A percentile compares a stretch with the other conserved stretches of the same genome.
Conservation (phyloP, 1,140 invertebrate genomes). For the Drosophila varians region DNA sequence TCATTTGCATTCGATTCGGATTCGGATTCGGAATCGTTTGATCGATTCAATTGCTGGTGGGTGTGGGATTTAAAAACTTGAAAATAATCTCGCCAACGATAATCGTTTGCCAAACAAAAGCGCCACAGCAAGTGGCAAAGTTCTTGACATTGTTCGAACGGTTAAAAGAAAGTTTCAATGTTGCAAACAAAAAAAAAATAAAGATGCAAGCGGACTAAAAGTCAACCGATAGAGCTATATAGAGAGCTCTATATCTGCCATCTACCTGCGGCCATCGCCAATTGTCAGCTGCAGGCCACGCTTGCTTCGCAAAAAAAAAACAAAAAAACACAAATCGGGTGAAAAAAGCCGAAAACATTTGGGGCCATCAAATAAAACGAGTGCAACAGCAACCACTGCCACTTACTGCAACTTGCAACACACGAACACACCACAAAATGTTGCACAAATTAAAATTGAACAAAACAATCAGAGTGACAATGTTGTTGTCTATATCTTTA, state of each 20-base stretch:
- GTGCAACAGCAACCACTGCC: slow-evolving; percentile 14
- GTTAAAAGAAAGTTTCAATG: slow-evolving; percentile 68
- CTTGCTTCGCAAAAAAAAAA: background rate
- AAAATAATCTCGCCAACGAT: slow-evolving; percentile 27
- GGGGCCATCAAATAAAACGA: slow-evolving; percentile 58
- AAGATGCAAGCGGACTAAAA: slow-evolving; percentile 4
- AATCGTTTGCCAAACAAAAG: slow-evolving; percentile 21
- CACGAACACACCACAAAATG: slow-evolving; percentile 68
- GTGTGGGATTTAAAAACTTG: slow-evolving; percentile 50
- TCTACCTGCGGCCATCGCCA: slow-evolving; percentile 52
- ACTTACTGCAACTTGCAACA: background rate
- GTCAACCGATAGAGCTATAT: slow-evolving; percentile 5
- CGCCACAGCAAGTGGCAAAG: slow-evolving; percentile 48
- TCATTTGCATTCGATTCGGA: slow-evolving; percentile 63
- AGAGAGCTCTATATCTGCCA: slow-evolving; percentile 14
- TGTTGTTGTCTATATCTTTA: slow-evolving; percentile 36
- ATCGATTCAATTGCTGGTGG: slow-evolving; percentile 31
- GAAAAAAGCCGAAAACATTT: slow-evolving; percentile 33
- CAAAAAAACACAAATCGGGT: background rate
- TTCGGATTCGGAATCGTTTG: slow-evolving; percentile 42
- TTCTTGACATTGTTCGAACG: slow-evolving; percentile 72
- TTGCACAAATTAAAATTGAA: slow-evolving; percentile 79
- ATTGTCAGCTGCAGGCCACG: slow-evolving; percentile 50
- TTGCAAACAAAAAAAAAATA: too few species aligned
- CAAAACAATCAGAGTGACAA: slow-evolving; percentile 74